A percentile compares a stretch with the other conserved stretches of the same genome.
Conservation (phyloP, 2,113 vertebrate genomes). For the Nothobranchius kuhntae region DNA sequence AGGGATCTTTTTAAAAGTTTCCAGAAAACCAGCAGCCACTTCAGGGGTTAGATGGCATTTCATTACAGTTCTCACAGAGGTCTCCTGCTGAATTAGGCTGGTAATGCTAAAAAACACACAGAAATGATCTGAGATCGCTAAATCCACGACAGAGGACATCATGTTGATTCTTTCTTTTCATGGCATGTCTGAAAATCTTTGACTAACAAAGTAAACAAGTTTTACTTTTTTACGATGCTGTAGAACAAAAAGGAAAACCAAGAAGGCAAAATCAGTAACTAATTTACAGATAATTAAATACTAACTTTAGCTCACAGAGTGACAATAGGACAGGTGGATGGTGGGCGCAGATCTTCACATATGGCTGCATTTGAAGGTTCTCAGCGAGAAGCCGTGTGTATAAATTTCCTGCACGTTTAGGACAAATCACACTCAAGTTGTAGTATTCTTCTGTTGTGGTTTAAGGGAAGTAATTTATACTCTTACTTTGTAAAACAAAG, state of each 20-base stretch:
- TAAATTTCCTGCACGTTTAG: background rate
- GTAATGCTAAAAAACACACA: no score
- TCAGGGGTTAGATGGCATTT: no score
- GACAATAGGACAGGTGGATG: background rate
- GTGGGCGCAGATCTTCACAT: conserved; percentile 3
- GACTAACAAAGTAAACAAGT: background rate
- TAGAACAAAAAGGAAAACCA: background rate
- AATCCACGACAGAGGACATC: no score
- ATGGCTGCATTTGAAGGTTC: conserved; percentile 8
- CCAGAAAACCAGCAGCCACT: no score
- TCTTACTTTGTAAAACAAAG: no score
- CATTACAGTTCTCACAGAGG: no score
- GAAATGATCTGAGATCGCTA: no score
- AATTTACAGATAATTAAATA: background rate
- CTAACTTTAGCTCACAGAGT: conserved; percentile 1
- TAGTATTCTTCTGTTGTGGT: no score
- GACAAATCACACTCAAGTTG: background rate
- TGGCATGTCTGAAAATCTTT: background rate
- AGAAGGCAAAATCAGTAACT: background rate
- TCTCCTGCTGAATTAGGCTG: no score
- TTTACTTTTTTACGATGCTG: background rate
- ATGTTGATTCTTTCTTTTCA: background rate
- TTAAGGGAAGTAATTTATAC: no score
- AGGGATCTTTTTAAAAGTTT: no score
- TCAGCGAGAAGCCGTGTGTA: background rate